These are phyloP conservation scores for Eulemur macaco DNA, from an alignment of 2,113 vertebrate species.

Conservation along the genomic window DNA sequence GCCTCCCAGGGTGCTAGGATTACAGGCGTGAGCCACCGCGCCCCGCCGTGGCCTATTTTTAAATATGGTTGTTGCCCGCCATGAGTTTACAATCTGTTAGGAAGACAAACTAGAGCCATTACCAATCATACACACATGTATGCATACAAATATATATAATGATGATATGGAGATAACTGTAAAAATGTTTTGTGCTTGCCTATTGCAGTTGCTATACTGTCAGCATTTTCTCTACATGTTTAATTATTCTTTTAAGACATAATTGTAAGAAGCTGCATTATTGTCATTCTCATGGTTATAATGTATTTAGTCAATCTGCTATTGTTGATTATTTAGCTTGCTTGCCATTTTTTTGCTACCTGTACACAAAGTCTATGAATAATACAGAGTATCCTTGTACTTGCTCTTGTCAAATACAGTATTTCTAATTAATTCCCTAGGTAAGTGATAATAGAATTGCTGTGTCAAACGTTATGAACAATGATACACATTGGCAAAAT, in stretches of 20 bases:
- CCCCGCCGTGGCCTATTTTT: not conserved
- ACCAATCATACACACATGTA: not conserved
- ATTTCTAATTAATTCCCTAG: not conserved
- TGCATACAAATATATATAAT: rapidly evolving
- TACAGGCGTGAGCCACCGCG: too few relatives aligned
- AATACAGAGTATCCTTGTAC: not conserved
- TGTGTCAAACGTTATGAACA: not conserved
- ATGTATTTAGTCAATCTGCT: not conserved
- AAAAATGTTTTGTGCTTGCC: not conserved
- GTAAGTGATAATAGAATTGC: not conserved
- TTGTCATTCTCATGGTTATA: not conserved
- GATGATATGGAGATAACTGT: not conserved
- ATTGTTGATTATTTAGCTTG: not conserved
- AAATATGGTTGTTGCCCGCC: not conserved
- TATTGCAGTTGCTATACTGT: not conserved
- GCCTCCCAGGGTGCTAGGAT: too few relatives aligned
- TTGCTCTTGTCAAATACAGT: not conserved
- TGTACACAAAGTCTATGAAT: not conserved
- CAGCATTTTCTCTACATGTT: not conserved
- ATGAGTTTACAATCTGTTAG: not conserved
- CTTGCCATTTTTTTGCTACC: not conserved
- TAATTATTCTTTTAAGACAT: not conserved
- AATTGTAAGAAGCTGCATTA: not conserved
- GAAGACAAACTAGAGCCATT: not conserved
- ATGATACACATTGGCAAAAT: not conserved